These are phyloP conservation scores for Sturmia bella DNA, from an alignment of 2,888 invertebrate species.

Conservation along the genomic window DNA sequence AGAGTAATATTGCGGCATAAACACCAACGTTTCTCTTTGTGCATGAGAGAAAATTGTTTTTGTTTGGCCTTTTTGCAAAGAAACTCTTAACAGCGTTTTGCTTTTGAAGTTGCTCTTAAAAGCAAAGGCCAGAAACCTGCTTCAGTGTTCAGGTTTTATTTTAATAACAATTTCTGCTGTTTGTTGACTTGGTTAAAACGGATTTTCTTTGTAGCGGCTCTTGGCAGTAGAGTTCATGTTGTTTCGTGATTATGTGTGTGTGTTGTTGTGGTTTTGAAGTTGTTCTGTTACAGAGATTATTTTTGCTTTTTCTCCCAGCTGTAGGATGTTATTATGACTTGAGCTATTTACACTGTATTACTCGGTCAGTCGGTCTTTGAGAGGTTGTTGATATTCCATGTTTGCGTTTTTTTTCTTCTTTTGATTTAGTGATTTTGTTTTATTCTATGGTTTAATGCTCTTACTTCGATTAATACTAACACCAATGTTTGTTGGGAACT, in stretches of 20 bases:
- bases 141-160: slow-evolving; percentile 37
- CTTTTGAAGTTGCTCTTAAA: slow-evolving; percentile 14
- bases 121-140: slow-evolving; percentile 11
- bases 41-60: not conserved
- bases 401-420: slow-evolving; percentile 67
- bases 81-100: not conserved
- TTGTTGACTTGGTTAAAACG: slow-evolving; percentile 49
- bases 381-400: slow-evolving; percentile 81
- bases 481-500: not conserved
- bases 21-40: slow-evolving; percentile 72
- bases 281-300: slow-evolving; percentile 55
- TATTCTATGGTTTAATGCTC: slow-evolving; percentile 58
- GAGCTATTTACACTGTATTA: slow-evolving; percentile 81
- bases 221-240: slow-evolving; percentile 50
- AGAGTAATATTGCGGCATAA: slow-evolving; percentile 31
- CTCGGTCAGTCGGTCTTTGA: slow-evolving; percentile 83
- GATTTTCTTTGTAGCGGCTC: slow-evolving; percentile 65
- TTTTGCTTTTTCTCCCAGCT: slow-evolving; percentile 46
- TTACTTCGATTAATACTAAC: slow-evolving; percentile 39
- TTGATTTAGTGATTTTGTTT: slow-evolving; percentile 40
- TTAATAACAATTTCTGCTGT: slow-evolving; percentile 28
- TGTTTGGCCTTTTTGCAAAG: not conserved
- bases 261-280: slow-evolving; percentile 59
- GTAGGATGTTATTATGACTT: slow-evolving; percentile 42
- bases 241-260: slow-evolving; percentile 18